Percentiles rank a stretch among this genome's conserved stretches.
Conservation (phyloP, 2,113 vertebrate species). For the Gallinago paraguaiae region DNA sequence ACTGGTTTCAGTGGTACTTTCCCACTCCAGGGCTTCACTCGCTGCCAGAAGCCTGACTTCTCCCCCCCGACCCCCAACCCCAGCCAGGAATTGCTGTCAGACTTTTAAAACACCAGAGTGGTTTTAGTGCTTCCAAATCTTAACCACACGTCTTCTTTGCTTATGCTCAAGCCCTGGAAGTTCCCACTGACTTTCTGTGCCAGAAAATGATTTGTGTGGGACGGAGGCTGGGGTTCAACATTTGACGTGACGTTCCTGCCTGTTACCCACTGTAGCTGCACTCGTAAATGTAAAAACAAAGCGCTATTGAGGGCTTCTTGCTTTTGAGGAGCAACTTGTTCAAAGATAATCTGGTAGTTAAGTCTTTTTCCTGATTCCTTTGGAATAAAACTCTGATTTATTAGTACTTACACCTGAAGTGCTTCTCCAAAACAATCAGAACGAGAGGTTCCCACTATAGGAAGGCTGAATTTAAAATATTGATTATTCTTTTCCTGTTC, state of each 20-base stretch:
- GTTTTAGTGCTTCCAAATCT: background rate
- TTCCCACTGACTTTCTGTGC: background rate
- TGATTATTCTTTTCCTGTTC: background rate
- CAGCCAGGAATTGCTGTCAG: background rate
- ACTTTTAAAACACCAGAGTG: background rate
- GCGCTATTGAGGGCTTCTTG: background rate
- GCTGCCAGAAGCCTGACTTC: background rate
- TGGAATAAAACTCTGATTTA: background rate
- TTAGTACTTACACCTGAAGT: background rate
- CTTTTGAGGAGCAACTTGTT: background rate
- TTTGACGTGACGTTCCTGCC: rapidly evolving
- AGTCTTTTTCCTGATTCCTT: background rate
- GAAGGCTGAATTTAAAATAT: background rate
- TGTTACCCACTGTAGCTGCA: background rate
- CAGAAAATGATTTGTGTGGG: background rate
- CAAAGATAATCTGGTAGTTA: background rate
- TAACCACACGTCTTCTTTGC: background rate
- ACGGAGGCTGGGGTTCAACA: background rate
- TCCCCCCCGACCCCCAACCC: background rate
- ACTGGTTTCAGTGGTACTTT: background rate
- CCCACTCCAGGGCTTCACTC: background rate
- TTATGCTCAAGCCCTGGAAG: background rate
- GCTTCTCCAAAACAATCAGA: background rate
- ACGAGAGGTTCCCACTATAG: background rate
- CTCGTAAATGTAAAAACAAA: background rate